phyloP scores from a whole-genome alignment of 2,888 invertebrate genomes.

The Trachelus troglodyta region DNA sequence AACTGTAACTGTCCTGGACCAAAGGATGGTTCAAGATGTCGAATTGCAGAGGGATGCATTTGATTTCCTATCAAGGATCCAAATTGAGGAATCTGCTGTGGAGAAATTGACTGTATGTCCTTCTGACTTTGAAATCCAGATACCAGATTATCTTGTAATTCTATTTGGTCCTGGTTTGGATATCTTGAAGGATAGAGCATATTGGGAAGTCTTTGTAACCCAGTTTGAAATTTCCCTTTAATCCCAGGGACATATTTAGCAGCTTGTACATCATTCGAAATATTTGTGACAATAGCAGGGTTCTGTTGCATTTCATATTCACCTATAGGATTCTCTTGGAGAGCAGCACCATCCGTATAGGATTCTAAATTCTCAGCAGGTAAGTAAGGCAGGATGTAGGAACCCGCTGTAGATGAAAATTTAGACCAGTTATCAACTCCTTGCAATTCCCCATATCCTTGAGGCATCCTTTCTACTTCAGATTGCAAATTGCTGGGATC shows the following conservation, averaged over 20 bases:
- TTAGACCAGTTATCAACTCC: background rate
- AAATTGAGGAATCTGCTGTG: background rate
- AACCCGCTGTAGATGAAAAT: background rate
- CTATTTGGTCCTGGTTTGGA: background rate
- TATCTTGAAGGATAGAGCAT: background rate
- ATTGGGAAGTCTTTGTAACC: background rate
- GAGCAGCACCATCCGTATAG: background rate
- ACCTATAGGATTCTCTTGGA: background rate
- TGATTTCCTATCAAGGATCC: background rate
- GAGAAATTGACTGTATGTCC: background rate
- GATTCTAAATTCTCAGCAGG: constrained; percentile 4
- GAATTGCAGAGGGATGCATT: background rate
- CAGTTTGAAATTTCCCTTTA: background rate
- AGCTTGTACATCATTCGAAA: background rate
- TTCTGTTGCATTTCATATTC: background rate
- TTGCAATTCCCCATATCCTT: background rate
- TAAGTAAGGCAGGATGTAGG: constrained; percentile 1
- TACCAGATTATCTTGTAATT: background rate
- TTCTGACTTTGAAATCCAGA: background rate
- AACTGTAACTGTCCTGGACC: background rate
- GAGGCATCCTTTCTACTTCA: background rate
- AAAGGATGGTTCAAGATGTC: background rate
- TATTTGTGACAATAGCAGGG: background rate
- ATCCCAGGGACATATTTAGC: background rate
- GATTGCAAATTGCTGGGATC: background rate